Evolutionary conservation across 2,113 vertebrate species (phyloP), one percentile per base, ranked within the genome.

Genomic region (Dipodomys merriami): DNA sequence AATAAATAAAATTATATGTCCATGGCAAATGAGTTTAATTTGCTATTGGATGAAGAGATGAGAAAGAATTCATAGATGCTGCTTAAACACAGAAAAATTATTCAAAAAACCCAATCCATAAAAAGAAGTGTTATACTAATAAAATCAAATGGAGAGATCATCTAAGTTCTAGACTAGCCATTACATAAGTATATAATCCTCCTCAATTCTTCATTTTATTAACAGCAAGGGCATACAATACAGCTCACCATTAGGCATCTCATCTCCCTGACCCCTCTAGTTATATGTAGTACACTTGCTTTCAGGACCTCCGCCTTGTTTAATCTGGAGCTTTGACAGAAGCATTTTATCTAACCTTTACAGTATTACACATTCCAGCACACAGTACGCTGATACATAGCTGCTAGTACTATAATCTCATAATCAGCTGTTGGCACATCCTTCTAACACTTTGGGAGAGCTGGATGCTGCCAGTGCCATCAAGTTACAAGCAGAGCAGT

Each of bases 31-130:
- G 60, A 35, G 62, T 72, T 90, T 91, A 46, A 82, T 44, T 87
- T 8, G 53, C 68, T 80, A 30, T 44, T 7, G 64, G 6, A 27
- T 25, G 25, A 64, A 88, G 30, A 49, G 49, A 49, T 7, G 1
- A 93, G 12, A 7, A 94, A 69, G 15, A 91, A 91, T 64, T 81
- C n/a, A n/a, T 13, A 92, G 33, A 90, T 72, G 35, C 20, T 74
- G 64, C n/a, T 73, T 90, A 78, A 30, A 80, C 13, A 94, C 3
- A 78, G 67, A 74, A 89, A 87, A 86, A 74, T 4, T 16, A 91
- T 22, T 33, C 44, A 80, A 87, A 90, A 44, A 62, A 83, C 44
- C n/a, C 25, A 92, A 23, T 0, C n/a, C 78, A 6, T 49, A 62
- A 77, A 92, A 67, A 83, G 65, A 86, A 67, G 53, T 69, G 71